Base-by-base conservation (phyloP, 2,888 invertebrate genomes). In the Villa cingulata region DNA sequence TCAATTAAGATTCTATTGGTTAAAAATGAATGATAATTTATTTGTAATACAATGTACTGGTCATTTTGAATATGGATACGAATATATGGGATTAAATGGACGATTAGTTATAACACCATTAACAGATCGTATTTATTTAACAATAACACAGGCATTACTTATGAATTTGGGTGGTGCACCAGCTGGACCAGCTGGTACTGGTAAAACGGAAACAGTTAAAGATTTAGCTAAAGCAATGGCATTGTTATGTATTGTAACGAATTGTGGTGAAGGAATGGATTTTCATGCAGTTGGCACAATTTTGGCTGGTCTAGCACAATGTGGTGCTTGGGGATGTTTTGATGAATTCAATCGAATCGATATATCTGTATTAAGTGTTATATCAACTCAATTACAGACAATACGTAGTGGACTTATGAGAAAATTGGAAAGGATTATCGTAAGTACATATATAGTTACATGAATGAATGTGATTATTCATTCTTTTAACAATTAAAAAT, bases 331-430 rank as follows among this genome's bases (percentile, higher is more conserved):
- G 94, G 94, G 92, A 2, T 94, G 92, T 64, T 94, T 94, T 62
- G 92, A 94, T 57, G 91, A 92, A 69, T 94, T 94, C 70, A 92
- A 94, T 68, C 74, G 91, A 34, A 92, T 95, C 55, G 90, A 92
- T 54, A 81, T 90, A 5, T 91, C 92, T 0, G 91, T 92, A 41
- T 71, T 94, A 18, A 92, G 91, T 16, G 92, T 94, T 3, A 91
- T 95, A 59, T 92, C 92, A 0, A 85, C 88, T 0, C 92, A 92
- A 63, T 70, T 94, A 54, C 91, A 90, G 65, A 88, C 88, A 15
- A 91, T 94, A 51, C 76, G 88, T 47, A 86, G 83, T 58, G 92
- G 86, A 0, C 67, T 94, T 43, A 74, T 88, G 44, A 77, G 81
- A 65, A 83, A 82, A 59, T 70, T 85, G 2, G 78, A 78, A 51